Conservation (phyloP, 2,113 vertebrate species). For the Sinocyclocheilus maitianheensis region DNA sequence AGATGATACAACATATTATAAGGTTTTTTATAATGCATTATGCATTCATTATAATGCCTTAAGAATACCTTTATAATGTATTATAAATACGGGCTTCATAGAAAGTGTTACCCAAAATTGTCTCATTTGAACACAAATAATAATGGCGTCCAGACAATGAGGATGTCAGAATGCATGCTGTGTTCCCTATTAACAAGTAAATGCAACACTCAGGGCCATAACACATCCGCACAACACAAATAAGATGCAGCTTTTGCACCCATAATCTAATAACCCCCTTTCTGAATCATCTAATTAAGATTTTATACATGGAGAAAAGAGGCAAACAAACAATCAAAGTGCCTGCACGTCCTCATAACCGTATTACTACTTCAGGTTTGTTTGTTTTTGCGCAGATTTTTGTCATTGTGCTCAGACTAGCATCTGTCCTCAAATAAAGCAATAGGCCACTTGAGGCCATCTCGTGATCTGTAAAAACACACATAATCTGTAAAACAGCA, state of each 20-base stretch:
- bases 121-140: slow-evolving; percentile 62
- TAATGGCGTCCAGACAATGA: slow-evolving; percentile 64
- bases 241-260: slow-evolving; percentile 55
- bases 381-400: background rate
- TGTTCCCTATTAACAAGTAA: slow-evolving; percentile 56
- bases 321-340: slow-evolving; percentile 63
- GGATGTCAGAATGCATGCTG: slow-evolving; percentile 59
- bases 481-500: background rate
- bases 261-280: slow-evolving; percentile 71
- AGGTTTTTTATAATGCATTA: too few species aligned
- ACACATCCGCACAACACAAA: slow-evolving; percentile 50
- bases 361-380: slow-evolving; percentile 63
- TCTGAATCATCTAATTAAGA: slow-evolving; percentile 76
- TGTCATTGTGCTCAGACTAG: background rate
- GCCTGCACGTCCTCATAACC: slow-evolving; percentile 65
- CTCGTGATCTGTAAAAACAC: background rate
- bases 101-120: slow-evolving; percentile 44
- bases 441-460: background rate
- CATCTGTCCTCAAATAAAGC: background rate
- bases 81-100: too few species aligned
- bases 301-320: slow-evolving; percentile 64
- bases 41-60: too few species aligned
- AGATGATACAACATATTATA: too few species aligned
- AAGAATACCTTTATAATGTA: too few species aligned
- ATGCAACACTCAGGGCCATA: slow-evolving; percentile 54